Base-by-base conservation (phyloP, 2,888 invertebrate species). In the Spisula solida region DNA sequence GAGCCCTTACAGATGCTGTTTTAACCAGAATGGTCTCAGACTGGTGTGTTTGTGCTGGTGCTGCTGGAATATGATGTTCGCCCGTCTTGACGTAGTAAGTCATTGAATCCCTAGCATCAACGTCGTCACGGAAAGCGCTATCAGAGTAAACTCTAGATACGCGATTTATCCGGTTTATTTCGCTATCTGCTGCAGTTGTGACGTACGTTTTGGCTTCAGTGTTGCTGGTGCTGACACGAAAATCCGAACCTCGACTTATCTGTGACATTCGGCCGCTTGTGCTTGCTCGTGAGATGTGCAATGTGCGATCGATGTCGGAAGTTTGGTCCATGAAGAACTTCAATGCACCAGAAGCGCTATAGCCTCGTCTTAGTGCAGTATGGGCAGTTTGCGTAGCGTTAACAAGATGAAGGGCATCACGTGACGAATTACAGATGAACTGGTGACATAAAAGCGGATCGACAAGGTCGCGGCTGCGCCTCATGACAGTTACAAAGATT, bases 361-460 rank as follows among this genome's bases (percentile, higher is more conserved):
- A 90, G 20, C 91, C 90, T 31, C 83, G 47, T 25, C 86, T 56
- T 14, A 87, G 60, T 0, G 91, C 88, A 18, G 89, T 83, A 75
- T 91, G 91, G 6, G 91, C 91, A 18, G 90, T 90, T 60, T 91
- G 91, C 34, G 91, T 91, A 60, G 91, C 88, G 70, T 91, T 91
- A 0, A 91, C 91, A 29, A 91, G 84, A 70, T 91, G 91, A 16
- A 91, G 87, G 29, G 90, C 91, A 51, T 91, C 91, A 34, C 91
- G 78, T 12, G 91, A 88, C 10, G 81, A 82, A 10, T 80, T 80
- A 70, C 91, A 91, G 16, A 88, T 88, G 47, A 91, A 91, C 29
- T 85, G 79, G n/a, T 89, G 81, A 80, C 91, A 91, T 20, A 85
- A 81, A 31, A 88, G 41, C 0, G 85, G 70, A 12, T 80, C 85